Base-by-base conservation (phyloP, 2,113 vertebrate species). In the Speoplatyrhinus poulsoni region DNA sequence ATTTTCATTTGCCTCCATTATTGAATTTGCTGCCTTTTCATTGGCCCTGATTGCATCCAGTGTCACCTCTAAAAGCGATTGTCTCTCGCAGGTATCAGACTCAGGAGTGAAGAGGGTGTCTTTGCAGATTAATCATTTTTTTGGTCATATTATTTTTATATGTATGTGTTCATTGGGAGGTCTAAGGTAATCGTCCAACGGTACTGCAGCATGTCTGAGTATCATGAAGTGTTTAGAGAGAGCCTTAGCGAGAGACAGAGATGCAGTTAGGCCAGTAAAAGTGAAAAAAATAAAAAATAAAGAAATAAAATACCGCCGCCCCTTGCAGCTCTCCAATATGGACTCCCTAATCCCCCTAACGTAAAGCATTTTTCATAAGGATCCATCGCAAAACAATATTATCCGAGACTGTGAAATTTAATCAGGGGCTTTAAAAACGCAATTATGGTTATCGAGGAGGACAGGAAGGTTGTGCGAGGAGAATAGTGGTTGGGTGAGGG, bases 341-440 rank as follows among this genome's bases (percentile, higher is more conserved):
- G 46, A 75, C 82, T 74, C 76, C 80, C 75, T 46, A 79, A 80
- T 82, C 83, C 82, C 68, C 78, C 85, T 68, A 84, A 87, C 65
- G 75, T 67, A 65, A 70, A 74, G 70, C 80, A 82, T 91, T 91
- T 91, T 89, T 92, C 90, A 90, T 90, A 82, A 85, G 81, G 83
- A 91, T 91, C 88, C 90, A 85, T 85, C 62, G 75, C 78, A 74
- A 89, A 91, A 89, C 86, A 92, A 91, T 91, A 89, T 86, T 81
- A 90, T 88, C 84, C 65, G 79, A 89, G 90, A 90, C 80, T 78
- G 82, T 12, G 9, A 85, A 92, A 92, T 92, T 88, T 90, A 89
- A 92, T 92, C 89, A 82, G 85, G 75, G 60, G 87, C 77, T 83
- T 87, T 90, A 87, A 85, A 90, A 91, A 91, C 81, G 80, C 84